phyloP scores from a whole-genome alignment of 2,797 vertebrate species.

The Eutrigla gurnardus region DNA sequence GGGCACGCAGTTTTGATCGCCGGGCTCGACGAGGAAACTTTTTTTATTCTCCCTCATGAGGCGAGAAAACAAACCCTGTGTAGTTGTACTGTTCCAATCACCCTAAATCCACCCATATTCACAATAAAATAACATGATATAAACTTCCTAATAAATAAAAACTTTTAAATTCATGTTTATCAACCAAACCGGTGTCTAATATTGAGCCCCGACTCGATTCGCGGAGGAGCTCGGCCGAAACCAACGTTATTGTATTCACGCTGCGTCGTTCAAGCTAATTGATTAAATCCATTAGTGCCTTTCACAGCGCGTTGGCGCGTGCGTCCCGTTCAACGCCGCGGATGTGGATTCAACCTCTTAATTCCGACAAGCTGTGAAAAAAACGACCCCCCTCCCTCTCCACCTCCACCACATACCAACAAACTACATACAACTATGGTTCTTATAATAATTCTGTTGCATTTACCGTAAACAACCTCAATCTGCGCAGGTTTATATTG shows the following conservation, averaged over 20 bases:
- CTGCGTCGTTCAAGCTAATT: conserved; percentile 82
- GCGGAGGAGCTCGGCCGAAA: conserved; percentile 72
- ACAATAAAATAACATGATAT: background rate
- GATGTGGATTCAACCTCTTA: conserved; percentile 83
- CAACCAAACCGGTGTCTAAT: background rate
- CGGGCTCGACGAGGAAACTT: background rate
- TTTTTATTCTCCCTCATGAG: background rate
- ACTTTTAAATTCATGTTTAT: conserved; percentile 5
- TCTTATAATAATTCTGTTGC: conserved; percentile 10
- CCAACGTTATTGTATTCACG: conserved; percentile 85
- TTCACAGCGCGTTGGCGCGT: conserved; percentile 65
- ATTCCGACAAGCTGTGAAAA: conserved; percentile 67
- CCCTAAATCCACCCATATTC: background rate
- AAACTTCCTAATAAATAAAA: background rate
- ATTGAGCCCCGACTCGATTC: conserved; percentile 17
- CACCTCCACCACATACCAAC: background rate
- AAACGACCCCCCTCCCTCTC: background rate
- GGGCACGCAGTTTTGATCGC: background rate
- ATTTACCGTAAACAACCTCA: background rate
- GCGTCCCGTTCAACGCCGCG: conserved; percentile 64
- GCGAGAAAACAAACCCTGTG: background rate
- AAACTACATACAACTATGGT: background rate
- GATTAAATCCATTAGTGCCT: conserved; percentile 83
- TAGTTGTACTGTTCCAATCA: background rate
- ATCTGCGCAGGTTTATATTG: background rate